Conservation (phyloP, 2,888 invertebrate species). For the Dasysyrphus albostriatus region DNA sequence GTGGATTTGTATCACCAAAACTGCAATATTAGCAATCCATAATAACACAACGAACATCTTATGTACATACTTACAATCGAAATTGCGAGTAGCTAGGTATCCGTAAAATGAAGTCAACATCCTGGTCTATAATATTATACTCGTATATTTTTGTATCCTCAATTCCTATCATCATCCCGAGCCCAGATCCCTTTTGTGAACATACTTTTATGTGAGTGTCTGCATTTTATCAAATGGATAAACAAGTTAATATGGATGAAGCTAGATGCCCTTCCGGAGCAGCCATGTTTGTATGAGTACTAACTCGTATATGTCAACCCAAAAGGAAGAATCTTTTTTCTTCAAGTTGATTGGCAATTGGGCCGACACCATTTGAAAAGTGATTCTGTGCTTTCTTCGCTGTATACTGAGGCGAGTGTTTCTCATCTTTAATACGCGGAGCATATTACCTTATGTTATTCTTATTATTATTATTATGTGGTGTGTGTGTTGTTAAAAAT, state of each 20-base stretch:
- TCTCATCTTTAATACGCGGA: slow-evolving; percentile 10
- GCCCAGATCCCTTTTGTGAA: not conserved
- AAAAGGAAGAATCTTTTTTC: slow-evolving; percentile 4
- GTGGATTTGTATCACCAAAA: not conserved
- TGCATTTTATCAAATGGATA: slow-evolving; percentile 19
- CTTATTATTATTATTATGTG: not conserved
- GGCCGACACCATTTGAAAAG: slow-evolving; percentile 21
- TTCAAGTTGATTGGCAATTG: slow-evolving; percentile 29
- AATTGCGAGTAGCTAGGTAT: not conserved
- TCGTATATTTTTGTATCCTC: not conserved
- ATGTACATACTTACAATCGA: not conserved
- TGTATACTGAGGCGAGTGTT: not conserved
- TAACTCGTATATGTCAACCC: not conserved
- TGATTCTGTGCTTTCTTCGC: slow-evolving; percentile 1
- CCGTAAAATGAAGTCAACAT: slow-evolving; percentile 1
- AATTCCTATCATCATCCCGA: slow-evolving; percentile 13
- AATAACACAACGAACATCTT: not conserved
- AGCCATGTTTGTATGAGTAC: not conserved
- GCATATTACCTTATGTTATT: slow-evolving; percentile 1
- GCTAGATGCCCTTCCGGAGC: not conserved
- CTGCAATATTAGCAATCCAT: not conserved
- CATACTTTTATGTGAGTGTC: not conserved
- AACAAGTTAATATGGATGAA: slow-evolving; percentile 19
- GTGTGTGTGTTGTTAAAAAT: slow-evolving; percentile 12
- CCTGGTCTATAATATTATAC: slow-evolving; percentile 3